These are phyloP conservation scores for Brachypterus glaber DNA, from an alignment of 2,888 invertebrate species.

Conservation along the genomic window DNA sequence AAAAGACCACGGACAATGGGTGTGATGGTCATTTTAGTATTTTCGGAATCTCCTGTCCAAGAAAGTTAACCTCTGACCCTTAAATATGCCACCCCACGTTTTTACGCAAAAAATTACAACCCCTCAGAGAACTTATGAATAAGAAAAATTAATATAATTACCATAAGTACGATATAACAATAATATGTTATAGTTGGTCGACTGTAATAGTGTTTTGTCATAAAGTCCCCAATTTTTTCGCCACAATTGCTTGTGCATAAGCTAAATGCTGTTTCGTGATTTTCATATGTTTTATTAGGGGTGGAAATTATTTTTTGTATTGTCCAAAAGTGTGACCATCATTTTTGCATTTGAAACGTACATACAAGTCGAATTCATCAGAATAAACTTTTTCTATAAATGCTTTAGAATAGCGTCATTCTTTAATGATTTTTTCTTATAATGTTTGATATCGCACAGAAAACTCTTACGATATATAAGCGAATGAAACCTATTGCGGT, in stretches of 20 bases:
- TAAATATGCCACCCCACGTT: too few relatives aligned
- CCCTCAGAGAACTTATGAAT: too few relatives aligned
- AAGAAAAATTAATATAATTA: too few relatives aligned
- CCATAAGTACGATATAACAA: neutral
- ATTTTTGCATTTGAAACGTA: slow-evolving; percentile 1
- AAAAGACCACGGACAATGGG: slow-evolving; percentile 26
- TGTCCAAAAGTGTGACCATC: slow-evolving; percentile 1
- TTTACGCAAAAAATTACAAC: too few relatives aligned
- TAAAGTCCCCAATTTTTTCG: slow-evolving; percentile 35
- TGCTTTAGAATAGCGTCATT: too few relatives aligned
- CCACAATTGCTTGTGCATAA: slow-evolving; percentile 33
- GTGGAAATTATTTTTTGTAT: slow-evolving; percentile 13
- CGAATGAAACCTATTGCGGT: too few relatives aligned
- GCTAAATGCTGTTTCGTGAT: slow-evolving; percentile 32
- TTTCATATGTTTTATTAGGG: slow-evolving; percentile 20
- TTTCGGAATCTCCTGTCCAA: slow-evolving; percentile 30
- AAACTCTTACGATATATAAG: too few relatives aligned
- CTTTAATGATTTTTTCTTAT: too few relatives aligned
- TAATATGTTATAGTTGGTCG: slow-evolving; percentile 14
- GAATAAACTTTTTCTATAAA: too few relatives aligned
- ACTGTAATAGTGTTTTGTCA: slow-evolving; percentile 29
- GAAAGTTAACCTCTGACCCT: slow-evolving; percentile 36
- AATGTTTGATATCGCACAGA: too few relatives aligned
- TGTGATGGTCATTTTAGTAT: slow-evolving; percentile 35
- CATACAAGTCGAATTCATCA: neutral